These are phyloP conservation scores for zebrafish (Danio rerio) DNA, from an alignment of 2,113 vertebrate genomes.

Conservation along the genomic window DNA sequence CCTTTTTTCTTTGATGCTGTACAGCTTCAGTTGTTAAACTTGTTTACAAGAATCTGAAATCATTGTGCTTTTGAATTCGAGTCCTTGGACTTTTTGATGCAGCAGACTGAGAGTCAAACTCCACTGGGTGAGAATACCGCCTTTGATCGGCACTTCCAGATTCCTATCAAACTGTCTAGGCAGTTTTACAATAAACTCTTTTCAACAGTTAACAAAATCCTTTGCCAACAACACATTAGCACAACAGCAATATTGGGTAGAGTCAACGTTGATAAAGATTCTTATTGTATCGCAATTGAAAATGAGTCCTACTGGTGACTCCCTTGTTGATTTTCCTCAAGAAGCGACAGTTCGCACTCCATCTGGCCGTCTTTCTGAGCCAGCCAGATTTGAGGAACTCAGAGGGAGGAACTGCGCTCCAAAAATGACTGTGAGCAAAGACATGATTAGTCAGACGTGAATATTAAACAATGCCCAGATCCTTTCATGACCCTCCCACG, in stretches of 20 bases:
- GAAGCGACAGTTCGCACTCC: slow-evolving; percentile 21
- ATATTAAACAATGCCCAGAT: slow-evolving; percentile 49
- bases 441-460: slow-evolving; percentile 42
- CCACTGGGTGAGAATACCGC: slow-evolving; percentile 5
- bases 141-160: neutral
- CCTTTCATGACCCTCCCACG: slow-evolving; percentile 35
- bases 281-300: slow-evolving; percentile 7
- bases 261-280: neutral
- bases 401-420: slow-evolving; percentile 27
- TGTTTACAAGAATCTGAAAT: neutral
- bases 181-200: neutral
- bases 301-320: slow-evolving; percentile 22
- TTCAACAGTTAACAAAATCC: neutral
- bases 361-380: slow-evolving; percentile 31
- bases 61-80: neutral
- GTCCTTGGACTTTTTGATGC: slow-evolving; percentile 7
- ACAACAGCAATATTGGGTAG: neutral
- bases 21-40: neutral
- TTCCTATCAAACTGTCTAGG: neutral
- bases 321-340: slow-evolving; percentile 29
- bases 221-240: slow-evolving; percentile 31
- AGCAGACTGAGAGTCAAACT: slow-evolving; percentile 9
- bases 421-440: slow-evolving; percentile 33
- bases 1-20: neutral
- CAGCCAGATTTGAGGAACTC: slow-evolving; percentile 32